Base-by-base conservation (phyloP, 1,140 invertebrate genomes). In the Tetramorium simillimum region DNA sequence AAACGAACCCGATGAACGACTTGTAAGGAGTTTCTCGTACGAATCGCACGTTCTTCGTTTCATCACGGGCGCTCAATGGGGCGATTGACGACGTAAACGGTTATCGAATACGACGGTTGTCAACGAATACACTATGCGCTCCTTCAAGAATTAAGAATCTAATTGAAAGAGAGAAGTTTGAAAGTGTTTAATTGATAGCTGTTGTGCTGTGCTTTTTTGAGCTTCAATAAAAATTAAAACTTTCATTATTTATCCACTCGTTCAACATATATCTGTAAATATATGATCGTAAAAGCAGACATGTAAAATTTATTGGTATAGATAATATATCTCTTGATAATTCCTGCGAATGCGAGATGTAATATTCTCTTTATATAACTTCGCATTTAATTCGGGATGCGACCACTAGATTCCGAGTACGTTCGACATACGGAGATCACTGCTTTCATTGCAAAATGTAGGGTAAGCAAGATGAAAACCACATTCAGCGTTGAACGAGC, bases 1-100 rank as follows among this genome's bases (percentile, higher is more conserved):
- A 40, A 56, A 28, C 65, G 40, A 53, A 33, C 12, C 24, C 14
- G 56, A 73, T 56, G 77, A 82, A 72, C 78, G 67, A 86, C 21
- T 76, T 28, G 60, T 40, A 33, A 33, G n/a, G n/a, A 51, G 60
- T 80, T 80, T 51, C 43, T 18, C 28, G 46, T 80, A 33, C 18
- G 43, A 33, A 65, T 16, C 37, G 62, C 60, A n/a, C 28, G 14
- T 21, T 58, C 33, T 21, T 58, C 33, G n/a, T 40, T 53, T 40
- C 72, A 12, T 51, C 37, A 51, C 43, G 43, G 12, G 16, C 40
- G 49, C 49, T 56, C 49, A 40, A 63, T 24, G 49, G 51, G 24
- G 65, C 63, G 21, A 49, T 65, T 21, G 76, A 16, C 43, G 60
- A 49, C 37, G 58, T 63, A 49, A 78, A 51, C n/a, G 58, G 46